Evolutionary conservation across 2,797 vertebrate genomes (phyloP).

Genomic region (Amblyopsis hoosieri): DNA sequence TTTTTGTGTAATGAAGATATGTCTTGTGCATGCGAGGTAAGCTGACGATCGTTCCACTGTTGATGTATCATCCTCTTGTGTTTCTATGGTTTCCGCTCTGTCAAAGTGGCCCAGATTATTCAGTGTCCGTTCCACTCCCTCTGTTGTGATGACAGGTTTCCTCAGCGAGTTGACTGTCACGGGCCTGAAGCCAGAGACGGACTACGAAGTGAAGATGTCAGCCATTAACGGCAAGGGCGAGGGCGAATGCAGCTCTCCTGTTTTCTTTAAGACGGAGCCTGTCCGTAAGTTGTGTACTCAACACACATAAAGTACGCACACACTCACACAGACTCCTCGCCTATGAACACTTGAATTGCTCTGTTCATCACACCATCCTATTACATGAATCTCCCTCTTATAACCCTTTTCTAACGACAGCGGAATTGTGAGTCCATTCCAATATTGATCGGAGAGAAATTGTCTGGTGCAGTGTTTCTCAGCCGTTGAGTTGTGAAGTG

Average conservation of each 20-base stretch:
- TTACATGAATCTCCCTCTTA: background rate
- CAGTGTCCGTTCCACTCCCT: slow-evolving; percentile 23
- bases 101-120: slow-evolving; percentile 43
- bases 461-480: slow-evolving; percentile 2
- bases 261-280: slow-evolving; percentile 90
- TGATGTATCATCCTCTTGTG: slow-evolving; percentile 12
- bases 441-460: slow-evolving; percentile 17
- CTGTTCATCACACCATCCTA: slow-evolving; percentile 21
- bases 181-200: slow-evolving; percentile 88
- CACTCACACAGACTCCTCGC: background rate
- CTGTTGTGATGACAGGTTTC: slow-evolving; percentile 69
- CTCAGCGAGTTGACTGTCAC: slow-evolving; percentile 82
- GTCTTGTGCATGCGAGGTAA: slow-evolving; percentile 1
- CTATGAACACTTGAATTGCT: background rate
- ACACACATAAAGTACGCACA: slow-evolving; percentile 1
- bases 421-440: slow-evolving; percentile 5
- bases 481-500: slow-evolving; percentile 11
- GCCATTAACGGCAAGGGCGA: slow-evolving; percentile 95
- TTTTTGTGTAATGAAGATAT: no score
- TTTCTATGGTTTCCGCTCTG: slow-evolving; percentile 17
- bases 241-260: slow-evolving; percentile 84
- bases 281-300: slow-evolving; percentile 88
- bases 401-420: background rate
- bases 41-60: slow-evolving; percentile 33
- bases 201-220: slow-evolving; percentile 88